phyloP scores from a whole-genome alignment of 1,140 invertebrate genomes.

The Lordiphosa mommai region DNA sequence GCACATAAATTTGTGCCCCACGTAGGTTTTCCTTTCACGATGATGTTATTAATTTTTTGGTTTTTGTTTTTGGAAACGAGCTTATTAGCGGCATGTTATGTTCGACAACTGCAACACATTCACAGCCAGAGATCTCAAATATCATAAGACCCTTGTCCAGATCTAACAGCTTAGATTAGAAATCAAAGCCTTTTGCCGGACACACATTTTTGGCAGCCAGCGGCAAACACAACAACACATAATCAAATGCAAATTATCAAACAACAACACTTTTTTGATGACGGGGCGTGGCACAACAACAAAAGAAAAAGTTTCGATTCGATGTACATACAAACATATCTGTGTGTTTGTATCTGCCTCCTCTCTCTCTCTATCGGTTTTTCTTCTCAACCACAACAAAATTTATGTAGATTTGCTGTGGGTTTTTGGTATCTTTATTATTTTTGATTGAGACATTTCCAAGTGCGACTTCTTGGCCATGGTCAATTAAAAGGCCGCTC shows the following conservation, averaged over 20 bases:
- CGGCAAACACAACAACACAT: slow-evolving; percentile 38
- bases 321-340: slow-evolving; percentile 5
- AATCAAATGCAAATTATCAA: slow-evolving; percentile 74
- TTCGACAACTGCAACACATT: slow-evolving; percentile 45
- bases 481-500: slow-evolving; percentile 57
- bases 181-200: slow-evolving; percentile 68
- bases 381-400: slow-evolving; percentile 12
- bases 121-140: slow-evolving; percentile 39
- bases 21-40: slow-evolving; percentile 24
- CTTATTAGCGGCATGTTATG: slow-evolving; percentile 61
- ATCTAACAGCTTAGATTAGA: slow-evolving; percentile 54
- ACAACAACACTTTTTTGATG: slow-evolving; percentile 31
- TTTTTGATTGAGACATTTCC: slow-evolving; percentile 66
- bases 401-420: slow-evolving; percentile 72
- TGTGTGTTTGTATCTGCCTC: slow-evolving; percentile 28
- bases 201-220: slow-evolving; percentile 60
- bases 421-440: slow-evolving; percentile 38
- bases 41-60: slow-evolving; percentile 59
- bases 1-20: not conserved
- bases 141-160: slow-evolving; percentile 63
- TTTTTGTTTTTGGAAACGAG: slow-evolving; percentile 39
- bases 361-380: slow-evolving; percentile 14
- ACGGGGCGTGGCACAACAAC: slow-evolving; percentile 44
- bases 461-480: slow-evolving; percentile 73
- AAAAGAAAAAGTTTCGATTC: slow-evolving; percentile 64